These are phyloP conservation scores for Heliornis fulica DNA, from an alignment of 2,113 vertebrate species.

Conservation along the genomic window DNA sequence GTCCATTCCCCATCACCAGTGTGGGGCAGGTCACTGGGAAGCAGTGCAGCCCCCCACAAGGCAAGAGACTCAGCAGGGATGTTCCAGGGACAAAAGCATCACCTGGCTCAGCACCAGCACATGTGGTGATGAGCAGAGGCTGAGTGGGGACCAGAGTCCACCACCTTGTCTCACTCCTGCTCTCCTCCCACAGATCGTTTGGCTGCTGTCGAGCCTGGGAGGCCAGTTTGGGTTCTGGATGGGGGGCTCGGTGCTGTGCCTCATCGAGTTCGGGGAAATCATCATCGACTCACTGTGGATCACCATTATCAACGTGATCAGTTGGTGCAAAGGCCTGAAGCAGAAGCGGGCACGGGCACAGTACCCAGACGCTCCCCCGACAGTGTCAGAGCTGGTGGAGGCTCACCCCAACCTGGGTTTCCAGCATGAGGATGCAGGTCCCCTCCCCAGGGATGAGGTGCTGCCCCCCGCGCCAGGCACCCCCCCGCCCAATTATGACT, in stretches of 20 bases:
- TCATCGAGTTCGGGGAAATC: conserved; percentile 82
- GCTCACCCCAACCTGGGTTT: conserved; percentile 76
- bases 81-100: background rate
- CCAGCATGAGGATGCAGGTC: background rate
- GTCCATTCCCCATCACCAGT: rapidly evolving
- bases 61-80: background rate
- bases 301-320: conserved; percentile 67
- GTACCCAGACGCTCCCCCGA: conserved; percentile 21
- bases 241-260: conserved; percentile 82
- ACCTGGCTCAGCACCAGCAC: background rate
- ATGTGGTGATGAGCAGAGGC: rapidly evolving
- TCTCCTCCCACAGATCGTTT: conserved; percentile 70
- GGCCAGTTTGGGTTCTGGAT: conserved; percentile 87
- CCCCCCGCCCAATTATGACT: conserved; percentile 80
- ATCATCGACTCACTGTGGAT: conserved; percentile 83
- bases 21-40: background rate
- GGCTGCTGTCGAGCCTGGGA: conserved; percentile 80
- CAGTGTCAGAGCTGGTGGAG: conserved; percentile 73
- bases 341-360: background rate
- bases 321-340: conserved; percentile 56
- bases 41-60: background rate
- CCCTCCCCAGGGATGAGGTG: background rate
- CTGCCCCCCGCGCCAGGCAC: conserved; percentile 71
- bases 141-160: rapidly evolving
- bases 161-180: background rate